Evolutionary conservation across 2,113 vertebrate species (phyloP).

Genomic region (Scartelaos histophorus): DNA sequence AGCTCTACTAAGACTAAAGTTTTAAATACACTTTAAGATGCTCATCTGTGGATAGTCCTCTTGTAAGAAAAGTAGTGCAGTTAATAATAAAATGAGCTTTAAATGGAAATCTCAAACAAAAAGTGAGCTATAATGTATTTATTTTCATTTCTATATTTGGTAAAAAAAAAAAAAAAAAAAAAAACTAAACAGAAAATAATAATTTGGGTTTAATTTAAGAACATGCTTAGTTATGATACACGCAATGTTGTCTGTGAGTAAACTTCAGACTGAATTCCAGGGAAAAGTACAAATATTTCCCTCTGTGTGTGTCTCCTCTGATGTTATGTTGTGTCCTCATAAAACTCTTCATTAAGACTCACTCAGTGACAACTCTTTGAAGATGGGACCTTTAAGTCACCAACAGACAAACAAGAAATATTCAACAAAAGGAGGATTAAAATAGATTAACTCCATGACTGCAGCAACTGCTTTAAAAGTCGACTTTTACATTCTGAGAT

Average conservation of each 20-base stretch:
- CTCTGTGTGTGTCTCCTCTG: slow-evolving; percentile 5
- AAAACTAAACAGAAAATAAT: too few species aligned
- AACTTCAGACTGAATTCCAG: slow-evolving; percentile 21
- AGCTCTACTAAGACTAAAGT: too few species aligned
- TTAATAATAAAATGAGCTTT: too few species aligned
- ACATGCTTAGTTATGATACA: not conserved
- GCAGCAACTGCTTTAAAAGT: slow-evolving; percentile 34
- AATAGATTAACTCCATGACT: slow-evolving; percentile 36
- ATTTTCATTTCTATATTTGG: too few species aligned
- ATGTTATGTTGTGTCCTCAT: slow-evolving; percentile 30
- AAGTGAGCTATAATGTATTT: too few species aligned
- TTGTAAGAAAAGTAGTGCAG: too few species aligned
- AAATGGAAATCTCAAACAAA: too few species aligned
- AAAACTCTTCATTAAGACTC: slow-evolving; percentile 47
- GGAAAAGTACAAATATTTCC: slow-evolving; percentile 21
- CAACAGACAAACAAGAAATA: slow-evolving; percentile 20
- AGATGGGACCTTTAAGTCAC: slow-evolving; percentile 24
- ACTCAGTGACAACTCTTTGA: slow-evolving; percentile 19
- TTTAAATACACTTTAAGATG: too few species aligned
- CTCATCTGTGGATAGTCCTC: too few species aligned
- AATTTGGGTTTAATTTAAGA: too few species aligned
- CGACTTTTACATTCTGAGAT: not conserved
- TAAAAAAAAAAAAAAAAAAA: too few species aligned
- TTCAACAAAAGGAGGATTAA: slow-evolving; percentile 33
- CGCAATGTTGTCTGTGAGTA: slow-evolving; percentile 13